A percentile compares a stretch with the other conserved stretches of the same genome.
Evolutionary conservation across 2,797 vertebrate genomes (phyloP).

Genomic region (Mus spretus): DNA sequence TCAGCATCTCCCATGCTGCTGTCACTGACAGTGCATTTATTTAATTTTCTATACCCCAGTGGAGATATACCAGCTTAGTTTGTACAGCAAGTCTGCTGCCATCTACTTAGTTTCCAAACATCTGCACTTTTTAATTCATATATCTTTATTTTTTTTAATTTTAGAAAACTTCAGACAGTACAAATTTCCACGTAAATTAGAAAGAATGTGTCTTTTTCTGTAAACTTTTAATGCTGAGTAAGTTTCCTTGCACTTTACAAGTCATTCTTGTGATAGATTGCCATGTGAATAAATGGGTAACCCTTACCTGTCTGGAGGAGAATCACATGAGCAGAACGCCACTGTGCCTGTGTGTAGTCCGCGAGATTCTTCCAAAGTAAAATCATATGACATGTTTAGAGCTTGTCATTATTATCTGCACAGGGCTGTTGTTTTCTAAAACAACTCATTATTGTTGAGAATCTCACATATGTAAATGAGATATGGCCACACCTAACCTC

Average conservation of each 20-base stretch:
- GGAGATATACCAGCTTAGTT: neutral
- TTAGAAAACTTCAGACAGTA: neutral
- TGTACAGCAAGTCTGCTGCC: neutral
- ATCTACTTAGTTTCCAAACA: neutral
- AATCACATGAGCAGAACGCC: neutral
- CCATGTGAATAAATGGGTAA: rapidly evolving
- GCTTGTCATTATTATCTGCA: neutral
- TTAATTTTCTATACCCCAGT: neutral
- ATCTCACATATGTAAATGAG: neutral
- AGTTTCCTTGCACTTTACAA: neutral
- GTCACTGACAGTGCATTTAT: neutral
- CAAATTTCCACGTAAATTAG: neutral
- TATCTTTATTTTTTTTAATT: neutral
- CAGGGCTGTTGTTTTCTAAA: neutral
- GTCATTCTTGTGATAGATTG: neutral
- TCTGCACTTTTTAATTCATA: neutral
- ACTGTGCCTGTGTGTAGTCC: neutral
- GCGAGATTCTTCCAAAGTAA: neutral
- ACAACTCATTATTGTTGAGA: neutral
- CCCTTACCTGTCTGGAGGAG: neutral
- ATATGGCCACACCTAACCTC: neutral
- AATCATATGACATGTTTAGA: neutral
- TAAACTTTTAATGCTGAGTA: neutral
- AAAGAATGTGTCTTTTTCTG: neutral
- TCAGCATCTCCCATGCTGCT: slow-evolving; percentile 25